Percentiles rank a stretch among this genome's conserved stretches.
These are phyloP conservation scores for Mungos mungo DNA, from an alignment of 2,113 vertebrate species.

Conservation along the genomic window DNA sequence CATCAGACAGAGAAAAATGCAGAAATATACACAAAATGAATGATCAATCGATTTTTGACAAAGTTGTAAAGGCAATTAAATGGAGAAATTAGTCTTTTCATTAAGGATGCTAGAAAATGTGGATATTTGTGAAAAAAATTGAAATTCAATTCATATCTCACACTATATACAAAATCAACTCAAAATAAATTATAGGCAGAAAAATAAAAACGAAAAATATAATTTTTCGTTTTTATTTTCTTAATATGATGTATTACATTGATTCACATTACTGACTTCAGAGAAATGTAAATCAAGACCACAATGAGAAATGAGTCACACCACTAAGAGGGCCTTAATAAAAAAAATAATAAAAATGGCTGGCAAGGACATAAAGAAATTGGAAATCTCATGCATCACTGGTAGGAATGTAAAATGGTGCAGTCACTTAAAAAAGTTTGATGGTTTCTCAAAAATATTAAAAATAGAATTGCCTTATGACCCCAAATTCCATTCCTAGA, in stretches of 20 bases:
- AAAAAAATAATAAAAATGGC: neutral
- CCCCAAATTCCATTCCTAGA: neutral
- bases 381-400: neutral
- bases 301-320: neutral
- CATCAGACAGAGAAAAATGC: neutral
- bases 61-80: neutral
- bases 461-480: neutral
- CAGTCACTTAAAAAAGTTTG: neutral
- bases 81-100: neutral
- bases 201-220: neutral
- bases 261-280: neutral
- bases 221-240: neutral
- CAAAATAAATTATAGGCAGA: neutral
- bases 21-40: neutral
- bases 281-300: neutral
- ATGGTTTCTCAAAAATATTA: neutral
- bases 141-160: neutral
- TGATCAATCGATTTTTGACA: neutral
- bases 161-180: neutral
- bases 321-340: neutral
- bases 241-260: neutral
- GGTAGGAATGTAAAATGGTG: neutral
- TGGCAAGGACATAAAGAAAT: neutral
- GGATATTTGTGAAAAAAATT: neutral
- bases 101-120: neutral